A percentile compares a stretch with the other conserved stretches of the same genome.
These are phyloP conservation scores for Hippoglossus stenolepis DNA, from an alignment of 2,113 vertebrate genomes.

Conservation along the genomic window DNA sequence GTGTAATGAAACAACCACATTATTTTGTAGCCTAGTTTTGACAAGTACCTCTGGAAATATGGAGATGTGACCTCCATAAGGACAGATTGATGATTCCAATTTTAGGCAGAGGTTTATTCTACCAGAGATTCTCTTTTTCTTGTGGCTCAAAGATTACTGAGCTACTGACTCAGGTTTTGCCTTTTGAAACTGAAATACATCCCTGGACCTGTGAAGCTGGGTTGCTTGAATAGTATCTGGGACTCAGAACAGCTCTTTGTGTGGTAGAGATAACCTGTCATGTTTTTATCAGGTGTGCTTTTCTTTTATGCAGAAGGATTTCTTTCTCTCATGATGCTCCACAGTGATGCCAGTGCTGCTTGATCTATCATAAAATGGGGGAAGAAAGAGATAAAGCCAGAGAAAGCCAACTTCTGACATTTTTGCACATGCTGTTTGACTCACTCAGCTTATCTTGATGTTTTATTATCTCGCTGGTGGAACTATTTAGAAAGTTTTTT, in stretches of 20 bases:
- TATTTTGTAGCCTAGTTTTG: too few species aligned
- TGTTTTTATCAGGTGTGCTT: conserved; percentile 40
- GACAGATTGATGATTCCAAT: background rate
- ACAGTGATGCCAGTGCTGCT: conserved; percentile 35
- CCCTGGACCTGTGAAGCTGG: conserved; percentile 38
- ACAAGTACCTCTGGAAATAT: too few species aligned
- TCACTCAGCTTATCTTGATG: conserved; percentile 25
- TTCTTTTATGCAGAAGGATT: conserved; percentile 35
- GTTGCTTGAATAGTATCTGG: conserved; percentile 25
- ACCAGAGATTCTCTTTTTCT: too few species aligned
- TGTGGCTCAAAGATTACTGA: background rate
- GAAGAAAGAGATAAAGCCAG: conserved; percentile 18
- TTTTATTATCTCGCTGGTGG: conserved; percentile 27
- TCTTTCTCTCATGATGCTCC: conserved; percentile 21
- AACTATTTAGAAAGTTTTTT: conserved; percentile 21
- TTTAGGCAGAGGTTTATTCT: background rate
- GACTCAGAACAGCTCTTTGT: conserved; percentile 11
- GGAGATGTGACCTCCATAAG: too few species aligned
- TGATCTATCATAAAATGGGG: conserved; percentile 53
- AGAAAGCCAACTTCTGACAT: conserved; percentile 2
- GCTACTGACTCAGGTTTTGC: conserved; percentile 13
- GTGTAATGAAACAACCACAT: too few species aligned
- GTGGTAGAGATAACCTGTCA: conserved; percentile 13
- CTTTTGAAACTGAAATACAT: conserved; percentile 40
- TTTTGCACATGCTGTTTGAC: conserved; percentile 13